Evolutionary conservation across 2,888 invertebrate species (phyloP).

Genomic region (Hyalella azteca): DNA sequence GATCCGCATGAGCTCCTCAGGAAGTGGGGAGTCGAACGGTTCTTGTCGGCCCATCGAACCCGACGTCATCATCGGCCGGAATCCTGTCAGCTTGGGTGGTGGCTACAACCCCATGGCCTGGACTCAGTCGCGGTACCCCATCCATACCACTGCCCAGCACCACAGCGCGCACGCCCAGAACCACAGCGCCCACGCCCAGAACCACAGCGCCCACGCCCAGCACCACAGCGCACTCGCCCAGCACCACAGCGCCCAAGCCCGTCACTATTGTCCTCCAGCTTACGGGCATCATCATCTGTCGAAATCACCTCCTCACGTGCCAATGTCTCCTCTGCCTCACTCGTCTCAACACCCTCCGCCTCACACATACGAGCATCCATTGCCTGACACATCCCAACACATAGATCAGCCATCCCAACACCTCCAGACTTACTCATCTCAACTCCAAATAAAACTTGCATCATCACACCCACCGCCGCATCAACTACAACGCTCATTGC

Average conservation of each 20-base stretch:
- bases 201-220: neutral
- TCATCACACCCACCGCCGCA: too few species aligned
- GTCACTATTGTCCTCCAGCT: neutral
- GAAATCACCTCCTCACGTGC: too few species aligned
- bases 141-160: neutral
- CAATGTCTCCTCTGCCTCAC: too few species aligned
- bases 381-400: too few species aligned
- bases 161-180: neutral
- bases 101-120: conserved; percentile 50
- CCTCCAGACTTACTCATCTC: too few species aligned
- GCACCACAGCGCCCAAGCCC: neutral
- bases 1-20: conserved; percentile 20
- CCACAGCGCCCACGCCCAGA: neutral
- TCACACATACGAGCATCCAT: too few species aligned
- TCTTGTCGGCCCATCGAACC: conserved; percentile 37
- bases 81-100: neutral
- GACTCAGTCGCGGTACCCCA: conserved; percentile 52
- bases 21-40: neutral
- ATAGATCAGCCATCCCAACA: too few species aligned
- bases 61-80: neutral
- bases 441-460: too few species aligned
- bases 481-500: too few species aligned
- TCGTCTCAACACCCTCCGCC: too few species aligned
- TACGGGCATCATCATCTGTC: neutral
- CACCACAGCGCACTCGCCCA: neutral